Conservation (phyloP, 2,113 vertebrate genomes). For the Alces alces region DNA sequence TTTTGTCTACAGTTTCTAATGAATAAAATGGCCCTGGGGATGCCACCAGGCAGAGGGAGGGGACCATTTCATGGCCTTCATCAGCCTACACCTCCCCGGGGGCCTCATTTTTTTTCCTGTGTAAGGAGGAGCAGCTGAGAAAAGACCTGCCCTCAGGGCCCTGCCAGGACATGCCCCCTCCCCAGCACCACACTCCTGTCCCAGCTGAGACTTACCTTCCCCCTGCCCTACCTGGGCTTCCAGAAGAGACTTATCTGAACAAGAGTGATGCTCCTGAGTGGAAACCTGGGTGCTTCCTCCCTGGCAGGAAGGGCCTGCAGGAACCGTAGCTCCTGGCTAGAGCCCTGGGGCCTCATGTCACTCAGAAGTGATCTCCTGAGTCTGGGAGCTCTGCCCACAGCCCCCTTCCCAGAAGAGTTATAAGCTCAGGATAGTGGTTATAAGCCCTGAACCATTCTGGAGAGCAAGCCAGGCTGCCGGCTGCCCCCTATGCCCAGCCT, state of each 20-base stretch:
- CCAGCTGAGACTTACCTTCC: background rate
- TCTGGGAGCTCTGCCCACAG: background rate
- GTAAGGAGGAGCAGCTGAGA: background rate
- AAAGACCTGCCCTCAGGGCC: background rate
- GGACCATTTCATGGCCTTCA: background rate
- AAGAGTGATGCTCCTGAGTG: accelerated
- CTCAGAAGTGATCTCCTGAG: background rate
- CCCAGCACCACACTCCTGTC: background rate
- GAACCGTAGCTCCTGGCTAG: background rate
- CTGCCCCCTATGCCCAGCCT: background rate
- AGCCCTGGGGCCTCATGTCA: background rate
- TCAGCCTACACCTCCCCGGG: background rate
- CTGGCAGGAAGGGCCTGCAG: background rate
- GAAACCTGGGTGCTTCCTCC: background rate
- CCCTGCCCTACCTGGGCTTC: background rate
- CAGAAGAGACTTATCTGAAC: background rate
- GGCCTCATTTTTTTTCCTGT: background rate
- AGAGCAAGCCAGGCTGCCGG: background rate
- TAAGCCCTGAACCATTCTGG: background rate
- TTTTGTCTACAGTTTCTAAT: background rate
- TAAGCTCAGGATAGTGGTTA: background rate
- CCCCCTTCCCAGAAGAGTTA: background rate
- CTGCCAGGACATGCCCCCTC: background rate
- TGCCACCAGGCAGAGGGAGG: background rate
- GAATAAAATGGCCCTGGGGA: background rate